These are phyloP conservation scores for Serripes groenlandicus DNA, from an alignment of 2,888 invertebrate species.

Conservation along the genomic window DNA sequence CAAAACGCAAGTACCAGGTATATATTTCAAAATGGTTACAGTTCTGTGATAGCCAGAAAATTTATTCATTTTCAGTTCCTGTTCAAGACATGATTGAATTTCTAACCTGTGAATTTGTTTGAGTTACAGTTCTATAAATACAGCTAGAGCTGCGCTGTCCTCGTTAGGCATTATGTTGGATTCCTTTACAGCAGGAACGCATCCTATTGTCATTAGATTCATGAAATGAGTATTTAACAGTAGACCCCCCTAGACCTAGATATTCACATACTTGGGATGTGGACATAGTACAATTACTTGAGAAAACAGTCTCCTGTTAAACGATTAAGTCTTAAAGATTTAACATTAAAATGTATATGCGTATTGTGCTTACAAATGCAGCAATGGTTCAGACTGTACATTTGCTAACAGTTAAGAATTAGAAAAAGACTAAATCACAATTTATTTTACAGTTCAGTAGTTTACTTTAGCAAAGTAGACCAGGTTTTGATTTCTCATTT, in stretches of 20 bases:
- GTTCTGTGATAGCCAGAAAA: conserved; percentile 32
- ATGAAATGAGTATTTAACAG: conserved; percentile 15
- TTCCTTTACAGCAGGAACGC: conserved; percentile 13
- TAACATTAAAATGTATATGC: conserved; percentile 11
- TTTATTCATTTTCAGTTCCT: too few relatives aligned
- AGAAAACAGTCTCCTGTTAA: conserved; percentile 15
- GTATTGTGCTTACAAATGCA: conserved; percentile 18
- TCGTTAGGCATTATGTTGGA: conserved; percentile 23
- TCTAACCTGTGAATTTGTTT: conserved; percentile 26
- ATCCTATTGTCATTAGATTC: conserved; percentile 12
- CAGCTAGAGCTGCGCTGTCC: conserved; percentile 28
- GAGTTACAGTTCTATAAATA: conserved; percentile 35
- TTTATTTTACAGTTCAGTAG: conserved; percentile 12
- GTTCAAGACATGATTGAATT: conserved; percentile 28
- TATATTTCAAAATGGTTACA: conserved; percentile 30
- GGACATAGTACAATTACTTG: conserved; percentile 12
- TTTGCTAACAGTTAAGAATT: conserved; percentile 6
- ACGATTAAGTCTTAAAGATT: neutral
- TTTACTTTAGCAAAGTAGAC: conserved; percentile 10
- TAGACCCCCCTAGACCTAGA: neutral
- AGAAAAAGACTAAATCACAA: neutral
- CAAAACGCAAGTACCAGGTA: conserved; percentile 25
- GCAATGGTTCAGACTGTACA: conserved; percentile 5
- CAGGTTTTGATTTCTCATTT: conserved; percentile 2
- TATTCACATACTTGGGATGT: too few relatives aligned